phyloP scores from a whole-genome alignment of 2,888 invertebrate species.

The Sinodicranocentrus sp. region DNA sequence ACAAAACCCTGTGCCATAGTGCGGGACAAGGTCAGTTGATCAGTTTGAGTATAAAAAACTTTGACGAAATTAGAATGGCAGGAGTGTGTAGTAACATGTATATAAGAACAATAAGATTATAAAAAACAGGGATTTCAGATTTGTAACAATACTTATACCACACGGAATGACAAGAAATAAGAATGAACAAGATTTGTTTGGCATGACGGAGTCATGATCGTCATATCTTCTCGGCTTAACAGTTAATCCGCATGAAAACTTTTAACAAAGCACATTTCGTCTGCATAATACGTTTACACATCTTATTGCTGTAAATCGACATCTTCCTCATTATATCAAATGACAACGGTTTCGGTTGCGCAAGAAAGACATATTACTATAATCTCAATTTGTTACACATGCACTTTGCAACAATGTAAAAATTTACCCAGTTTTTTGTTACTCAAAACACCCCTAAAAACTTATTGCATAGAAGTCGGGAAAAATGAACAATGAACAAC shows the following conservation, averaged over 20 bases:
- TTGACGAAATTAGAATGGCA: constrained; percentile 3
- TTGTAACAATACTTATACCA: neutral
- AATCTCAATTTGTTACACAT: constrained; percentile 53
- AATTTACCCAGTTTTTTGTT: neutral
- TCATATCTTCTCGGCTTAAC: too few relatives aligned
- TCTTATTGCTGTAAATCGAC: constrained; percentile 9
- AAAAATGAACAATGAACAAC: constrained; percentile 27
- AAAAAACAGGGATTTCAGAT: neutral
- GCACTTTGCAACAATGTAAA: neutral
- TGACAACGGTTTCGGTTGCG: constrained; percentile 13
- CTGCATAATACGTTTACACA: constrained; percentile 1
- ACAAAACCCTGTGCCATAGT: constrained; percentile 47
- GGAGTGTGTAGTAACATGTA: too few relatives aligned
- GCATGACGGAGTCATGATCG: too few relatives aligned
- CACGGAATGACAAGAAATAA: constrained; percentile 2
- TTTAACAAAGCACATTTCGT: constrained; percentile 28
- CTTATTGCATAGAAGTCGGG: constrained; percentile 11
- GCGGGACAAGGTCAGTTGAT: neutral
- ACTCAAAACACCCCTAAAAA: neutral
- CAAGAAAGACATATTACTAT: constrained; percentile 54
- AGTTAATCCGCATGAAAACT: constrained; percentile 16
- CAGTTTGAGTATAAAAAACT: neutral
- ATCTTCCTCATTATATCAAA: neutral
- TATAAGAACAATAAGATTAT: constrained; percentile 3
- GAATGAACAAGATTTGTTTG: too few relatives aligned